Evolutionary conservation across 2,888 invertebrate species (phyloP).

Genomic region (Plebejus anna): DNA sequence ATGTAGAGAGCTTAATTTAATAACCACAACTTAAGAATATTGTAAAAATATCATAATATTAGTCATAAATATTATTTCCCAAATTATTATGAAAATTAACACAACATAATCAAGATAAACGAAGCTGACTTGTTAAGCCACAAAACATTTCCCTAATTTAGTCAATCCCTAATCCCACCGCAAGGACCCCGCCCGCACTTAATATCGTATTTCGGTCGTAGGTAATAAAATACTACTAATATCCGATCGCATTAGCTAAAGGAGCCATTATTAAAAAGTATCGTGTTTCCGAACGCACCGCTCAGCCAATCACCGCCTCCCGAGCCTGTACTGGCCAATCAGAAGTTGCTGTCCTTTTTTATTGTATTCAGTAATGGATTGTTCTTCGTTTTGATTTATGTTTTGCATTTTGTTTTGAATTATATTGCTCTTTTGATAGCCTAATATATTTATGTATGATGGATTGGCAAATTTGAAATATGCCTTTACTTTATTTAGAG

Average conservation of each 20-base stretch:
- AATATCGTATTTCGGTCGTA: slow-evolving; percentile 62
- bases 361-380: slow-evolving; percentile 75
- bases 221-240: slow-evolving; percentile 76
- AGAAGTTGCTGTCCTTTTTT: slow-evolving; percentile 58
- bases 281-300: slow-evolving; percentile 72
- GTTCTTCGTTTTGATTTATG: slow-evolving; percentile 76
- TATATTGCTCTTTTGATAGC: slow-evolving; percentile 13
- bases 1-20: no score
- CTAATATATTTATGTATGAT: background rate
- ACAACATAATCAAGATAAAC: background rate
- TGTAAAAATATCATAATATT: no score
- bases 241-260: slow-evolving; percentile 77
- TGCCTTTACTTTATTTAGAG: background rate
- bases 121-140: background rate
- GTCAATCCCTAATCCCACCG: slow-evolving; percentile 52
- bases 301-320: slow-evolving; percentile 62
- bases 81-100: no score
- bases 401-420: slow-evolving; percentile 46
- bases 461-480: background rate
- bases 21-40: no score
- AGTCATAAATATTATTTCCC: no score
- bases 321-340: slow-evolving; percentile 64
- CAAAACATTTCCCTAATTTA: slow-evolving; percentile 12
- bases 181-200: slow-evolving; percentile 64
- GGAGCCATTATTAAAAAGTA: slow-evolving; percentile 80